These are phyloP conservation scores for Cheilosia pagana DNA, from an alignment of 2,888 invertebrate genomes.

Conservation along the genomic window DNA sequence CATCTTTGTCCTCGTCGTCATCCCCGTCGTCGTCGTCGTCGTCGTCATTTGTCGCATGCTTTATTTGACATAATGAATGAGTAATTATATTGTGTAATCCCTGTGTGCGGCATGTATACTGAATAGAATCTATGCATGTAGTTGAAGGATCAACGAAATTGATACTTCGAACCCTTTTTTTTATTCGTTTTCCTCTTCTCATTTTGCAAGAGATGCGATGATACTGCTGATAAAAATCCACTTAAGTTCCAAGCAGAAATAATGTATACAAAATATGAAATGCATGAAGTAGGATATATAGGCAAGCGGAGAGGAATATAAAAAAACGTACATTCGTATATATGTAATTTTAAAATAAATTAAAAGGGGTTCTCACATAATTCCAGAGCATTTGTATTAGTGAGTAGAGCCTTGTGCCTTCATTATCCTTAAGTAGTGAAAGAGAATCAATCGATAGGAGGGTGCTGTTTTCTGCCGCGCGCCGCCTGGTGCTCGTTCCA, in stretches of 20 bases:
- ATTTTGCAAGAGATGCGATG: conserved; percentile 55
- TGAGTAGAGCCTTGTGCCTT: conserved; percentile 45
- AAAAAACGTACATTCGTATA: conserved; percentile 15
- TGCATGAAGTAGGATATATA: conserved; percentile 25
- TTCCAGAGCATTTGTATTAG: conserved; percentile 59
- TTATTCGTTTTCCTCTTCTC: conserved; percentile 9
- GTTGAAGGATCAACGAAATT: conserved; percentile 71
- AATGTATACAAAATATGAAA: conserved; percentile 61
- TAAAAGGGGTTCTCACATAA: conserved; percentile 67
- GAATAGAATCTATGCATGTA: conserved; percentile 48
- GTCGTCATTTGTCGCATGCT: conserved; percentile 68
- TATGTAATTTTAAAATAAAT: conserved; percentile 51
- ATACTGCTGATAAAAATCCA: conserved; percentile 74
- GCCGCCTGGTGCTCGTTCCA: conserved; percentile 20
- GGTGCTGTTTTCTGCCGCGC: conserved; percentile 44
- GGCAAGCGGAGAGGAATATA: conserved; percentile 9
- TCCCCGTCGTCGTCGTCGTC: conserved; percentile 22
- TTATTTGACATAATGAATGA: conserved; percentile 75
- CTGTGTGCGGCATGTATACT: conserved; percentile 32
- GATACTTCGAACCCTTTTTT: conserved; percentile 73
- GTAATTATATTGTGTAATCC: conserved; percentile 73
- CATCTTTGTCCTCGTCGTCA: conserved; percentile 35
- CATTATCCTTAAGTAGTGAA: conserved; percentile 60
- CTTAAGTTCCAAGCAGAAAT: conserved; percentile 60
- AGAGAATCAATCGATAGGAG: conserved; percentile 69